phyloP scores from a whole-genome alignment of 2,797 vertebrate species.

The Ctenosaura bakeri region DNA sequence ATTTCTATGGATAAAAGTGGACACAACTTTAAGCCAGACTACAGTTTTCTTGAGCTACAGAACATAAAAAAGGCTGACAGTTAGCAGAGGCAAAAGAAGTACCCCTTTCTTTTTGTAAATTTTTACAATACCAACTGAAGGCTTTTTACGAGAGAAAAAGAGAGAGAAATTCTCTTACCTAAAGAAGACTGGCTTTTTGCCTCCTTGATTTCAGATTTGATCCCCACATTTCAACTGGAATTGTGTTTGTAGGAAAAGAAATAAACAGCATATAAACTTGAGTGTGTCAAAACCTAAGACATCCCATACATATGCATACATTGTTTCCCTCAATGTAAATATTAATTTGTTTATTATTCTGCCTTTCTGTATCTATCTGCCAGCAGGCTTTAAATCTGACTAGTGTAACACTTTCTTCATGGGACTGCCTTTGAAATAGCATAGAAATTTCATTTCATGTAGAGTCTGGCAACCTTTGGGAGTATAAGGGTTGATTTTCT shows the following conservation, averaged over 20 bases:
- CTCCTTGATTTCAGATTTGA: neutral
- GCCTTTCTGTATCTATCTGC: neutral
- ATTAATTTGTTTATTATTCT: neutral
- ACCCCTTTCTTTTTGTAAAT: neutral
- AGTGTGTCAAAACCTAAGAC: neutral
- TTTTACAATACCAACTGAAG: neutral
- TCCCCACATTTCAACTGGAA: neutral
- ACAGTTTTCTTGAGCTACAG: neutral
- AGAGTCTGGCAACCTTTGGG: neutral
- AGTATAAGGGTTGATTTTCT: too few species aligned
- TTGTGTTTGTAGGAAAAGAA: neutral
- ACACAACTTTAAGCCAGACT: too few species aligned
- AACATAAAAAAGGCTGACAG: neutral
- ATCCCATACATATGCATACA: too few species aligned
- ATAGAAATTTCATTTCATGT: neutral
- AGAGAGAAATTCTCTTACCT: neutral
- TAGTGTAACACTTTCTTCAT: neutral
- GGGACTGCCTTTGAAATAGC: neutral
- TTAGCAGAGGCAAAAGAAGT: neutral
- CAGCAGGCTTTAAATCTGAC: neutral
- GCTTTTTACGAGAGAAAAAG: too few species aligned
- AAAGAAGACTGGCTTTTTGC: neutral
- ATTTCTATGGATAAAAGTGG: neutral
- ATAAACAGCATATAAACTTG: neutral
- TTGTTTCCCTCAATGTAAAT: neutral